phyloP scores from a whole-genome alignment of 2,113 vertebrate genomes.

The Anthoscopus minutus region DNA sequence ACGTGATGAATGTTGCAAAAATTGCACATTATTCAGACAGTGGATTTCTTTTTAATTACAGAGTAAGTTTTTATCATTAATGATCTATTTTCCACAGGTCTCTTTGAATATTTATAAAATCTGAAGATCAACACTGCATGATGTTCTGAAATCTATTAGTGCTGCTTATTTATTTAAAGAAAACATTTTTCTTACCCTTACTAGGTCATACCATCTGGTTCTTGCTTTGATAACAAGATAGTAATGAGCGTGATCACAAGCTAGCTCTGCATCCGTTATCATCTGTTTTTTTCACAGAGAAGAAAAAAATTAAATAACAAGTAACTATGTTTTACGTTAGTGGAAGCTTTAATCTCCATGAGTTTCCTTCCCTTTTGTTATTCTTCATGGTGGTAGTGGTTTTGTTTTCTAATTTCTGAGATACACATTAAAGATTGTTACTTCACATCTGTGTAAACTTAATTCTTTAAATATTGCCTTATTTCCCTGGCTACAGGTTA shows the following conservation, averaged over 20 bases:
- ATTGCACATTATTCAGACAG: background rate
- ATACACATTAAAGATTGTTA: background rate
- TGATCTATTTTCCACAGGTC: slow-evolving; percentile 34
- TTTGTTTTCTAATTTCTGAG: slow-evolving; percentile 27
- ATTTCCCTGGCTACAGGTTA: slow-evolving; percentile 46
- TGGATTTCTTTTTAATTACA: slow-evolving; percentile 1
- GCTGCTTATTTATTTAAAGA: slow-evolving; percentile 45
- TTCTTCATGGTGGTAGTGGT: background rate
- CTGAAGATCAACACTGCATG: slow-evolving; percentile 45
- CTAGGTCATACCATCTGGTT: slow-evolving; percentile 78
- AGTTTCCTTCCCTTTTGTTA: background rate
- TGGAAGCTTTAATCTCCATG: slow-evolving; percentile 26
- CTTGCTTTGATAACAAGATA: slow-evolving; percentile 75
- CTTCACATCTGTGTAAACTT: slow-evolving; percentile 45
- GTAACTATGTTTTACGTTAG: background rate
- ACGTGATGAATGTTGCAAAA: background rate
- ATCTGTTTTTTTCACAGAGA: slow-evolving; percentile 63
- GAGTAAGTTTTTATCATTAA: slow-evolving; percentile 43
- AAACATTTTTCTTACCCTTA: slow-evolving; percentile 68
- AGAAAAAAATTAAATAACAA: slow-evolving; percentile 21
- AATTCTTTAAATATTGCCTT: slow-evolving; percentile 56
- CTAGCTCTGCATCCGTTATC: slow-evolving; percentile 64
- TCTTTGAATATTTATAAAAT: slow-evolving; percentile 50
- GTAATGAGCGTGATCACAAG: slow-evolving; percentile 79
- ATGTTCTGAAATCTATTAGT: slow-evolving; percentile 49